A percentile compares a stretch with the other conserved stretches of the same genome.
These are phyloP conservation scores for Otocyon megalotis DNA, from an alignment of 2,113 vertebrate genomes.

Conservation along the genomic window DNA sequence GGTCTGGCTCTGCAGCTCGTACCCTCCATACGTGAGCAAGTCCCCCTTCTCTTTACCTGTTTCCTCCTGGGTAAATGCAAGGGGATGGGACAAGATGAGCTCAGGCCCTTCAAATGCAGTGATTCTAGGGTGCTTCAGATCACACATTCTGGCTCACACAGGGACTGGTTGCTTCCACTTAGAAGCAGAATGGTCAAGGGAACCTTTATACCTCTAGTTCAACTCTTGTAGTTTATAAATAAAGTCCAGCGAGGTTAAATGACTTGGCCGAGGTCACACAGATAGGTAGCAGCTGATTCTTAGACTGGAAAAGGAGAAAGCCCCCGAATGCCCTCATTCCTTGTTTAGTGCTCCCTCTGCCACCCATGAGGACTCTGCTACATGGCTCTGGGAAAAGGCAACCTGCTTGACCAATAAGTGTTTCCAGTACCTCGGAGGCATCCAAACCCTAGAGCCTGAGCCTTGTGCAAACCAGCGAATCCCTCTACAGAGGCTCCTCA, in stretches of 20 bases:
- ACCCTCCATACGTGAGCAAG: neutral
- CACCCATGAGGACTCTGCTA: neutral
- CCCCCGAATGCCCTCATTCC: neutral
- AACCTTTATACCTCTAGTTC: neutral
- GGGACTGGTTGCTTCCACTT: neutral
- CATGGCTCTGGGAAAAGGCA: neutral
- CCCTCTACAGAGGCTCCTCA: neutral
- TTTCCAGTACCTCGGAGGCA: neutral
- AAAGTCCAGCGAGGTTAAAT: neutral
- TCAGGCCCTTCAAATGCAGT: neutral
- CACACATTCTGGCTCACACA: neutral
- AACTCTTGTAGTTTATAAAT: neutral
- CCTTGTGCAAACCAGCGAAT: neutral
- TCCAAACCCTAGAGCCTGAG: neutral
- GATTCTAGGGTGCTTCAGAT: neutral
- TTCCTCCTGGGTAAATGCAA: neutral
- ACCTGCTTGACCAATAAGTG: neutral
- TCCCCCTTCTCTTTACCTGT: neutral
- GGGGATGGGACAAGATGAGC: neutral
- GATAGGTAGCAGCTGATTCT: neutral
- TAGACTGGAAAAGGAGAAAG: neutral
- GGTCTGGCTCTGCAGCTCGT: neutral
- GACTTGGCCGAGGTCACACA: neutral
- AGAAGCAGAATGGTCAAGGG: neutral
- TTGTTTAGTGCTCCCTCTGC: neutral